These are phyloP conservation scores for Charanyca ferruginea DNA, from an alignment of 2,888 invertebrate species.

Conservation along the genomic window DNA sequence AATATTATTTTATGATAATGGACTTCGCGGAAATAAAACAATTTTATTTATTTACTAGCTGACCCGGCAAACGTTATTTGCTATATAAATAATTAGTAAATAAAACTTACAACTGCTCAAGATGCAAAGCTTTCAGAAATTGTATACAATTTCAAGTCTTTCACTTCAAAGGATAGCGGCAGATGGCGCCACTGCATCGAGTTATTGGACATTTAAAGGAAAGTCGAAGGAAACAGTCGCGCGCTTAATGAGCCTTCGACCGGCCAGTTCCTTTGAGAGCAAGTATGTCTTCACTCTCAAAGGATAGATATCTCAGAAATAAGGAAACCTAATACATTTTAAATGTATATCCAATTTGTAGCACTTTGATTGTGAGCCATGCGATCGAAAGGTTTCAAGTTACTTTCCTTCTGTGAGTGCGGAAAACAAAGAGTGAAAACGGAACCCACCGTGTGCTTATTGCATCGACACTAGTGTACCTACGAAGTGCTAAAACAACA, in stretches of 20 bases:
- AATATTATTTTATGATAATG: too few species aligned
- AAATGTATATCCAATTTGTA: conserved; percentile 29
- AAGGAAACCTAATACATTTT: conserved; percentile 34
- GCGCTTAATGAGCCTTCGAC: conserved; percentile 21
- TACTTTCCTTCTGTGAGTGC: background rate
- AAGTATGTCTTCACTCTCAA: conserved; percentile 1
- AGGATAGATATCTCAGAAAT: background rate
- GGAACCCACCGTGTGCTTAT: too few species aligned
- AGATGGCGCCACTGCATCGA: conserved; percentile 14
- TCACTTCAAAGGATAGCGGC: conserved; percentile 20
- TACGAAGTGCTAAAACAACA: too few species aligned
- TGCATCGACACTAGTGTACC: too few species aligned
- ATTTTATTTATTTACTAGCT: too few species aligned
- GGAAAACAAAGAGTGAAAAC: too few species aligned
- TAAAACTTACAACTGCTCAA: background rate
- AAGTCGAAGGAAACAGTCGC: conserved; percentile 15
- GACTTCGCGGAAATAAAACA: too few species aligned
- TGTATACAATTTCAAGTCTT: background rate
- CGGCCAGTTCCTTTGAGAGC: conserved; percentile 17
- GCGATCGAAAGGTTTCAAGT: background rate
- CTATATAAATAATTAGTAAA: too few species aligned
- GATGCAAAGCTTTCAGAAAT: conserved; percentile 10
- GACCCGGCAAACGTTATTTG: too few species aligned
- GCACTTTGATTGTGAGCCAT: conserved; percentile 4
- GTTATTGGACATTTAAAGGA: conserved; percentile 15